Evolutionary conservation across 2,888 invertebrate genomes (phyloP), one percentile per base, ranked within the genome.

Genomic region (Xestobium rufovillosum): DNA sequence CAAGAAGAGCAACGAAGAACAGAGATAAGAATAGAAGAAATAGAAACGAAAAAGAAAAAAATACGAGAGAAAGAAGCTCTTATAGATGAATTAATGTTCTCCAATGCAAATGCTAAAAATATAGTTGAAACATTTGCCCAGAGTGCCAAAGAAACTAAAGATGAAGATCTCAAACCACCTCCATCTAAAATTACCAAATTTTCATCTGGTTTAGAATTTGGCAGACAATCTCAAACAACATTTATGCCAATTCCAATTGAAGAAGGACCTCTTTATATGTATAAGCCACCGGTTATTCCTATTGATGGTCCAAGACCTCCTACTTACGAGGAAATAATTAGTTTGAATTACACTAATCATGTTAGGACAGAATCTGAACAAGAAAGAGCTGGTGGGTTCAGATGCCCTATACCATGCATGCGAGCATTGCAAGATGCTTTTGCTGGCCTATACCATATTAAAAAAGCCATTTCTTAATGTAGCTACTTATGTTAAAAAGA

Each of bases 81-180:
- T 3, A 92, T 97, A 40, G 94, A 96, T 65, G 94, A 96, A 60
- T 70, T 97, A 23, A 94, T 92, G 83, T 88, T 87, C 61, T 90
- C 92, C 1, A 86, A 88, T 48, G 83, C 81, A 6, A 83, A 94
- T 61, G 95, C 95, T 0, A 82, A 83, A 49, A 83, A 83, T 48
- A 94, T 95, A 51, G 68, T 95, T 1, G 83, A 79, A 44, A 82
- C 81, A 8, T 91, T 90, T 64, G 52, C 53, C 32, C 75, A 80
- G 36, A 77, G 72, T 44, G 73, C 71, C 11, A 78, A 82, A 50
- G 78, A 81, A 47, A 72, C 71, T 34, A 78, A 80, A 50, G 80
- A 82, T 48, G 68, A 69, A 36, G 65, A 56, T 23, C 61, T 59
- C 48, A 53, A 68, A 44, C 57, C 68, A 9, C 52, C 66, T 3